Evolutionary conservation across 2,113 vertebrate species (phyloP), one percentile per base, ranked within the genome.

Genomic region (Paradisaea rubra): DNA sequence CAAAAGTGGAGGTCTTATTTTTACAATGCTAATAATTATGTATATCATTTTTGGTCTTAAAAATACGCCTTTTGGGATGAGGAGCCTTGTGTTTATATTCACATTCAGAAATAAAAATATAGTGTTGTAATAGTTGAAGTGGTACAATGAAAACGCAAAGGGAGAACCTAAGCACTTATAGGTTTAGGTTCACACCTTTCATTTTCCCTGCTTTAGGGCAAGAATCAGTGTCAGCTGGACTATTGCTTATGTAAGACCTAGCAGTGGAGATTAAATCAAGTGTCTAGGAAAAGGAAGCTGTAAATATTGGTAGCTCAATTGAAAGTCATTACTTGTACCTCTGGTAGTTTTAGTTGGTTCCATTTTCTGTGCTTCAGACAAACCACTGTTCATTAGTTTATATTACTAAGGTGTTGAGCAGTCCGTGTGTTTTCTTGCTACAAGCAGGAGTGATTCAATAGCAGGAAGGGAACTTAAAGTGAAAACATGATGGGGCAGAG

Each of bases 71-170:
- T 82, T 66, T 61, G 24, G 16, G 10, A 3, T 35, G 9, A 65
- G 11, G 8, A 39, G 3, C 3, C 0, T 1, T 35, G 23, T 15
- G 39, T 8, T 53, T 78, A 28, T 7, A n/a, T 33, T 52, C 15
- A 16, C 0, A 4, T 39, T 76, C 20, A 60, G 31, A 68, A 71
- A 72, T 23, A 42, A 72, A 80, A 86, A 66, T 53, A 56, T 18
- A 33, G 11, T 3, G 4, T 28, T 35, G 13, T 15, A 53, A 22
- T 18, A 42, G 4, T 25, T 66, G 27, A 79, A 37, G 28, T 14
- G 2, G 7, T 25, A 59, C 9, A 64, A 27, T 35, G 3, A 56
- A 71, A 86, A 80, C 35, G 13, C 18, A 83, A 80, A 42, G 31
- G 57, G 78, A 44, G 11, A 61, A 42, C 12, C 5, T 41, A 44